These are phyloP conservation scores for Taxidea taxus DNA, from an alignment of 2,113 vertebrate species.

Conservation along the genomic window DNA sequence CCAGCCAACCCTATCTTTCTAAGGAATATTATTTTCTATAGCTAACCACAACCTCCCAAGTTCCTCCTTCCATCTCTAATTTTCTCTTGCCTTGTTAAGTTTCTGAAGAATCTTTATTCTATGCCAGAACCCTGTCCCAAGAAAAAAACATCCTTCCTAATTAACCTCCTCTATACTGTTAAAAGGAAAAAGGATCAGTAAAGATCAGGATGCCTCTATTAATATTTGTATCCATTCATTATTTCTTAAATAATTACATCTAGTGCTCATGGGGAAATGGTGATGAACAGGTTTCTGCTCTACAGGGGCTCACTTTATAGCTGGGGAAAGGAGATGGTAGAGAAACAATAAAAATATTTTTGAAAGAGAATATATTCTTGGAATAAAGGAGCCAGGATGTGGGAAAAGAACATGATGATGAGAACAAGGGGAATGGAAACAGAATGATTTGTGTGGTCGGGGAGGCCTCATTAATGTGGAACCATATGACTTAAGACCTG, in stretches of 20 bases:
- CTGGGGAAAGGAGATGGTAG: neutral
- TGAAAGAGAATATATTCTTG: neutral
- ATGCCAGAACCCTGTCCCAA: neutral
- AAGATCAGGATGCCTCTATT: neutral
- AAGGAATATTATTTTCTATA: neutral
- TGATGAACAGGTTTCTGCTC: neutral
- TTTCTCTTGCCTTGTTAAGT: neutral
- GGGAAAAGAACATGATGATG: fast-evolving
- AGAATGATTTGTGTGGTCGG: too few relatives aligned
- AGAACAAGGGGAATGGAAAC: neutral
- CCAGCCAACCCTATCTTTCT: neutral
- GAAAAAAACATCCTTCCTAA: neutral
- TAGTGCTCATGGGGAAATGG: neutral
- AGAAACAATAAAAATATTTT: neutral
- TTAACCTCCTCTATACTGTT: neutral
- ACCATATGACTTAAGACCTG: neutral
- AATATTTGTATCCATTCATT: neutral
- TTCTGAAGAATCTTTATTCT: neutral
- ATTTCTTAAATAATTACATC: neutral
- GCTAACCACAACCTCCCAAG: neutral
- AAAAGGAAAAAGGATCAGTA: neutral
- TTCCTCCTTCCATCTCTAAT: neutral
- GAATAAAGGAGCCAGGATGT: neutral
- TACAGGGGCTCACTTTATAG: neutral
- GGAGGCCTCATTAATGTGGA: neutral